These are phyloP conservation scores for Drosophila multiciliata DNA, from an alignment of 2,888 invertebrate genomes.

Conservation along the genomic window DNA sequence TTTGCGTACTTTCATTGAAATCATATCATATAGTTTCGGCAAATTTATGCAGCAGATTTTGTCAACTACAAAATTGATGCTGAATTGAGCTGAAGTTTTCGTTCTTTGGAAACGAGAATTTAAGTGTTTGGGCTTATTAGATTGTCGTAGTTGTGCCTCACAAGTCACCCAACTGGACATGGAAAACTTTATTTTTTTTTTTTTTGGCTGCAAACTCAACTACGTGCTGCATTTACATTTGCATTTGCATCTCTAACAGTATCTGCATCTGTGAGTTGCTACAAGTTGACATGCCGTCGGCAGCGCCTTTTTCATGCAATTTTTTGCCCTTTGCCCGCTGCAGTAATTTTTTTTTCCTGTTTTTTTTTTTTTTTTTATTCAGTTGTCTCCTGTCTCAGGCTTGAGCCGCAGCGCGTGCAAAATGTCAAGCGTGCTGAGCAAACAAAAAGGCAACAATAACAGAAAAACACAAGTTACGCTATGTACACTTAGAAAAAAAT, in stretches of 20 bases:
- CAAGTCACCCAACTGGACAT: conserved; percentile 38
- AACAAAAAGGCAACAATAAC: neutral
- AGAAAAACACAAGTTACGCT: conserved; percentile 9
- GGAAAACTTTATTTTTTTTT: conserved; percentile 5
- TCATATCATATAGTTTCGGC: neutral
- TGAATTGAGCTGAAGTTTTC: neutral
- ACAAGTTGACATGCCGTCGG: conserved; percentile 24
- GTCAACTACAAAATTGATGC: neutral
- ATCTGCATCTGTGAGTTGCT: conserved; percentile 8
- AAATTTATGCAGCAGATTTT: neutral
- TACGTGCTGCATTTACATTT: conserved; percentile 54
- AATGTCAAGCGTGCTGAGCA: conserved; percentile 57
- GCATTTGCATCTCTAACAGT: conserved; percentile 14
- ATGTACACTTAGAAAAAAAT: conserved; percentile 3
- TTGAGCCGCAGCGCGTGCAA: conserved; percentile 45
- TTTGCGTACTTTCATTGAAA: neutral
- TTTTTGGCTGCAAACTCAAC: neutral
- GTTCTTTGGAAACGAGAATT: neutral
- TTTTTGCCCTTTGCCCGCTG: conserved; percentile 56
- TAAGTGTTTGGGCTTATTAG: conserved; percentile 15
- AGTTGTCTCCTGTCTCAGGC: conserved; percentile 14
- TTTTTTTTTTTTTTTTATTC: neutral
- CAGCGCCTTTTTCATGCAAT: conserved; percentile 52
- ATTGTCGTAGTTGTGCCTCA: conserved; percentile 8
- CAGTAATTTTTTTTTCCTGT: conserved; percentile 7